Conservation (phyloP, 2,888 invertebrate genomes). For the Euclidia mi region DNA sequence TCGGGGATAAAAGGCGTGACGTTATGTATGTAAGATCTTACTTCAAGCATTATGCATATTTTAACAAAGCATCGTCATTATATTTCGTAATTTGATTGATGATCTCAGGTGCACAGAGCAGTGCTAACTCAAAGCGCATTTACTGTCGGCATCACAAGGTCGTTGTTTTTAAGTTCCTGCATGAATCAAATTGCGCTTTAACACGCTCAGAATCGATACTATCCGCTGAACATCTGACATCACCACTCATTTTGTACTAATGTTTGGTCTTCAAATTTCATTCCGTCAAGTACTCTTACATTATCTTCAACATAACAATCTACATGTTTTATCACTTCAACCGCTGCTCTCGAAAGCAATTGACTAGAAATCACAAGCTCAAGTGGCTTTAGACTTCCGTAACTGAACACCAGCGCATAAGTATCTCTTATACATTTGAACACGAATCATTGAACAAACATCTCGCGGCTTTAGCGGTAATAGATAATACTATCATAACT, state of each 20-base stretch:
- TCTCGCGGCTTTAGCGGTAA: slow-evolving; percentile 40
- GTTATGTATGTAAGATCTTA: too few relatives aligned
- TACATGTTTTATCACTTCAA: slow-evolving; percentile 37
- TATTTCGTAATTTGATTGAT: slow-evolving; percentile 39
- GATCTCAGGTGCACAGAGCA: slow-evolving; percentile 55
- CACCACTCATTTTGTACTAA: slow-evolving; percentile 22
- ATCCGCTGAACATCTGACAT: slow-evolving; percentile 37
- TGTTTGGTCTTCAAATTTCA: slow-evolving; percentile 14
- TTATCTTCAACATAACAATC: slow-evolving; percentile 27
- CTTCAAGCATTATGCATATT: slow-evolving; percentile 15
- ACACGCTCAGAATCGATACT: slow-evolving; percentile 34
- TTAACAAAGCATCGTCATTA: slow-evolving; percentile 21
- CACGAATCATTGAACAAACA: slow-evolving; percentile 47
- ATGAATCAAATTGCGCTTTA: slow-evolving; percentile 54
- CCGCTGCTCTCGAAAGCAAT: slow-evolving; percentile 29
- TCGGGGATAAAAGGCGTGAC: too few relatives aligned
- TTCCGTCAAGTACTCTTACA: slow-evolving; percentile 20
- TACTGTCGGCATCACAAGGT: slow-evolving; percentile 67
- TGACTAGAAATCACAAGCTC: slow-evolving; percentile 45
- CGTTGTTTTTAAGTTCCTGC: slow-evolving; percentile 62
- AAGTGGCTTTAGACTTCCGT: slow-evolving; percentile 51
- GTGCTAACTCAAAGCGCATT: slow-evolving; percentile 43
- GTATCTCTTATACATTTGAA: slow-evolving; percentile 45
- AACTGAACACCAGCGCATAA: slow-evolving; percentile 42
- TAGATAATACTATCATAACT: slow-evolving; percentile 55